Percentiles rank a stretch among this genome's conserved stretches.
Conservation (phyloP, 1,140 invertebrate genomes). For the Aphidius ervi region DNA sequence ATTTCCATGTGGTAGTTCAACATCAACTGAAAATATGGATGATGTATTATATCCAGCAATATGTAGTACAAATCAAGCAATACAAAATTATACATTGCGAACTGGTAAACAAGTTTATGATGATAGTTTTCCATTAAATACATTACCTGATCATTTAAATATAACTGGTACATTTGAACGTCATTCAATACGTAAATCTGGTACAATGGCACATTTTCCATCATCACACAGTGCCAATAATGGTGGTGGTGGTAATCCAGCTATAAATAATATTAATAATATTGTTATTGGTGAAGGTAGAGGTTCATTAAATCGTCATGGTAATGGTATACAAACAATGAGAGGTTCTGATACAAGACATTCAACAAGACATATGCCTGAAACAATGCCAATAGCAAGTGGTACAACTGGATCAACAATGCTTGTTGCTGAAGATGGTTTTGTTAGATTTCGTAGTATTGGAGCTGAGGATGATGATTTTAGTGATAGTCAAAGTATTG, state of each 20-base stretch:
- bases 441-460: slow-evolving; percentile 72
- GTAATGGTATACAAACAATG: slow-evolving; percentile 42
- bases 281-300: slow-evolving; percentile 35
- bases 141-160: slow-evolving; percentile 55
- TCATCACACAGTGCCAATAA: background rate
- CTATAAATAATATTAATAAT: no score
- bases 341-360: slow-evolving; percentile 33
- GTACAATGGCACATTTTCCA: slow-evolving; percentile 49
- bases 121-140: slow-evolving; percentile 58
- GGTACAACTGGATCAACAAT: slow-evolving; percentile 55
- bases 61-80: slow-evolving; percentile 79
- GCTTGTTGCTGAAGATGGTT: slow-evolving; percentile 81
- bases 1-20: slow-evolving; percentile 71
- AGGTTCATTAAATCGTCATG: slow-evolving; percentile 51
- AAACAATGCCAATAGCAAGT: slow-evolving; percentile 30
- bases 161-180: slow-evolving; percentile 52
- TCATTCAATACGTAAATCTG: slow-evolving; percentile 52
- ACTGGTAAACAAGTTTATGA: slow-evolving; percentile 76
- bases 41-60: slow-evolving; percentile 72
- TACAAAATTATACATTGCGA: slow-evolving; percentile 75
- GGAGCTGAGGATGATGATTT: slow-evolving; percentile 53
- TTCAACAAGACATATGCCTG: slow-evolving; percentile 39
- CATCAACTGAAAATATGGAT: slow-evolving; percentile 64
- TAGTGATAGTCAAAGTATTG: slow-evolving; percentile 45
- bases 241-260: no score